Conservation (phyloP, 2,113 vertebrate genomes). For the Pachypanchax playfairii region DNA sequence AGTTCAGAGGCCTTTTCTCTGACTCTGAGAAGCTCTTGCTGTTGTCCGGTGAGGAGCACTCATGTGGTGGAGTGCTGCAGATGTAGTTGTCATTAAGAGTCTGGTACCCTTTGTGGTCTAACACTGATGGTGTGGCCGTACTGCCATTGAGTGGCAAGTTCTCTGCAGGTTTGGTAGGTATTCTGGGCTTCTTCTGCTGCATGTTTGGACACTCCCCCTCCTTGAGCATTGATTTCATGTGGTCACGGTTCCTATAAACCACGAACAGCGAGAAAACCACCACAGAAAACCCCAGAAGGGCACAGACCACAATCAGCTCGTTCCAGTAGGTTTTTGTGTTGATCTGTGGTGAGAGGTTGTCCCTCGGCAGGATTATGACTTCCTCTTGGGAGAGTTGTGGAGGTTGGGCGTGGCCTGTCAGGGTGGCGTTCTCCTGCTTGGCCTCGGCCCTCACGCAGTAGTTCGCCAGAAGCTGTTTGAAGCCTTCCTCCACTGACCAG, state of each 20-base stretch:
- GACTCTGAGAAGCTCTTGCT: slow-evolving; percentile 84
- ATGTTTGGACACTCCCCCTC: slow-evolving; percentile 81
- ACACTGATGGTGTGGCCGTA: slow-evolving; percentile 70
- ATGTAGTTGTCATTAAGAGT: slow-evolving; percentile 90
- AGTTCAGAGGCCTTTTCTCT: slow-evolving; percentile 86
- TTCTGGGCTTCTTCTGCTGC: slow-evolving; percentile 83
- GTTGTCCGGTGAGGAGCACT: slow-evolving; percentile 80
- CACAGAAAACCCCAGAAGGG: slow-evolving; percentile 81
- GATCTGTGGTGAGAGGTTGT: slow-evolving; percentile 70
- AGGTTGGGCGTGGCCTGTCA: slow-evolving; percentile 76
- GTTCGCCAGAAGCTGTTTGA: slow-evolving; percentile 89
- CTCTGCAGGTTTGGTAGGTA: slow-evolving; percentile 81
- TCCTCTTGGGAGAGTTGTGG: slow-evolving; percentile 58
- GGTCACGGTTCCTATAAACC: slow-evolving; percentile 83
- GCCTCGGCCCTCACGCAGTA: slow-evolving; percentile 84
- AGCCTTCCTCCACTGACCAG: slow-evolving; percentile 90
- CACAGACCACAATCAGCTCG: slow-evolving; percentile 90
- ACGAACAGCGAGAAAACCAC: slow-evolving; percentile 84
- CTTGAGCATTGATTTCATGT: slow-evolving; percentile 92
- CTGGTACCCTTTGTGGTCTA: slow-evolving; percentile 95
- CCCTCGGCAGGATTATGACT: slow-evolving; percentile 72
- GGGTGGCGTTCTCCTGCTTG: slow-evolving; percentile 69
- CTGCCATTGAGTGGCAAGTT: slow-evolving; percentile 89
- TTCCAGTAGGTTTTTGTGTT: slow-evolving; percentile 91
- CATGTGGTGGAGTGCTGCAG: slow-evolving; percentile 83